A percentile compares a stretch with the other conserved stretches of the same genome.
phyloP scores from a whole-genome alignment of 2,888 invertebrate species.

The Venusia cambrica region DNA sequence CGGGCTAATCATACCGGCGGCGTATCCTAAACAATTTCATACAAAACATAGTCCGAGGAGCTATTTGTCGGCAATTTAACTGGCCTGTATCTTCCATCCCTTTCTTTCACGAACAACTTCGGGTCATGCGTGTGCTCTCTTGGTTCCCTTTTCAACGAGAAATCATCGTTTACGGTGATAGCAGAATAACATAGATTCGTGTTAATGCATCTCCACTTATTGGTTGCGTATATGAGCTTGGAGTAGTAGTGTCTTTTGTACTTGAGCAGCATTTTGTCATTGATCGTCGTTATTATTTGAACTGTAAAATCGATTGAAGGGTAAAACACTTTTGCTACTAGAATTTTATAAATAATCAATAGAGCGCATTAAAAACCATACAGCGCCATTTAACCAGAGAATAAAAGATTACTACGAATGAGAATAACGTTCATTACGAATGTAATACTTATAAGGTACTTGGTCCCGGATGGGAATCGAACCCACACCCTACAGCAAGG shows the following conservation, averaged over 20 bases:
- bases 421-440: too few relatives aligned
- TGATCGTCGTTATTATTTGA: constrained; percentile 42
- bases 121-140: constrained; percentile 45
- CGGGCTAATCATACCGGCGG: constrained; percentile 12
- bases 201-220: constrained; percentile 56
- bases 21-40: constrained; percentile 25
- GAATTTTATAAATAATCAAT: too few relatives aligned
- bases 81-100: constrained; percentile 38
- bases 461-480: too few relatives aligned
- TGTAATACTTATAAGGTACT: too few relatives aligned
- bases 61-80: constrained; percentile 27
- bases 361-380: too few relatives aligned
- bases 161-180: constrained; percentile 40
- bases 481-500: too few relatives aligned
- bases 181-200: constrained; percentile 47
- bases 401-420: too few relatives aligned
- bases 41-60: constrained; percentile 36
- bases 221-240: constrained; percentile 43
- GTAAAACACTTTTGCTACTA: too few relatives aligned
- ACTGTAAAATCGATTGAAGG: too few relatives aligned
- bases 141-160: constrained; percentile 41
- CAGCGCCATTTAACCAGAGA: too few relatives aligned
- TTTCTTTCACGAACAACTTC: constrained; percentile 32
- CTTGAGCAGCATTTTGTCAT: constrained; percentile 44
- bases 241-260: constrained; percentile 55